phyloP scores from a whole-genome alignment of 2,113 vertebrate species.

The Thinocorus orbignyianus region DNA sequence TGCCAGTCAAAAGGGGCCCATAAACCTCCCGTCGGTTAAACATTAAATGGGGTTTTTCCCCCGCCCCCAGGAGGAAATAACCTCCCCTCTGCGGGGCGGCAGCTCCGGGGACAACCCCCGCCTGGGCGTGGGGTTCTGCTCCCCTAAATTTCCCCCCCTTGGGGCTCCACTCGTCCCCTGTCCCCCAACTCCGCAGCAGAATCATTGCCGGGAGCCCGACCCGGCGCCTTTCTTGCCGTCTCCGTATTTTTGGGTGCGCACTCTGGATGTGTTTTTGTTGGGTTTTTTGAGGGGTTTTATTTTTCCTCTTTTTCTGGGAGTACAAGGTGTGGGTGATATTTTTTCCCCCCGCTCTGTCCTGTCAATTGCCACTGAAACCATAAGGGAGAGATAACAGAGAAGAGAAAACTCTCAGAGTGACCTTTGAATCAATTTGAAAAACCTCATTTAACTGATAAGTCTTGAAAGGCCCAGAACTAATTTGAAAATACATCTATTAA shows the following conservation, averaged over 20 bases:
- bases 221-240: not conserved
- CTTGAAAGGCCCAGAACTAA: conserved; percentile 76
- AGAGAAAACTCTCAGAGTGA: conserved; percentile 58
- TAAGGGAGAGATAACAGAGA: conserved; percentile 61
- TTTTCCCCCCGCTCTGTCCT: not conserved
- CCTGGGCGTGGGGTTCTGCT: not conserved
- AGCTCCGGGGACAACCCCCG: not conserved
- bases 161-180: not conserved
- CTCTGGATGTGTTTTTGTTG: not conserved
- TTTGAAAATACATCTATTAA: conserved; percentile 77
- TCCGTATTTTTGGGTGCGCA: not conserved
- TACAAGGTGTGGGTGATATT: not conserved
- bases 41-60: conserved; percentile 21
- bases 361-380: conserved; percentile 50
- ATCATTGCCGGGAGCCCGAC: rapidly evolving
- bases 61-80: not conserved
- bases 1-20: conserved; percentile 25
- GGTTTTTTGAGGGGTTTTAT: not conserved
- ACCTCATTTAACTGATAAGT: conserved; percentile 75
- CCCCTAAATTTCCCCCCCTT: rapidly evolving
- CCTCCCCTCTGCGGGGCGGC: not conserved
- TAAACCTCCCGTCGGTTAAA: conserved; percentile 54
- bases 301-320: not conserved
- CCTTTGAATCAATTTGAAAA: conserved; percentile 74
- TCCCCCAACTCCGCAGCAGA: no score